Conservation (phyloP, 2,888 invertebrate species). For the Venusia cambrica region DNA sequence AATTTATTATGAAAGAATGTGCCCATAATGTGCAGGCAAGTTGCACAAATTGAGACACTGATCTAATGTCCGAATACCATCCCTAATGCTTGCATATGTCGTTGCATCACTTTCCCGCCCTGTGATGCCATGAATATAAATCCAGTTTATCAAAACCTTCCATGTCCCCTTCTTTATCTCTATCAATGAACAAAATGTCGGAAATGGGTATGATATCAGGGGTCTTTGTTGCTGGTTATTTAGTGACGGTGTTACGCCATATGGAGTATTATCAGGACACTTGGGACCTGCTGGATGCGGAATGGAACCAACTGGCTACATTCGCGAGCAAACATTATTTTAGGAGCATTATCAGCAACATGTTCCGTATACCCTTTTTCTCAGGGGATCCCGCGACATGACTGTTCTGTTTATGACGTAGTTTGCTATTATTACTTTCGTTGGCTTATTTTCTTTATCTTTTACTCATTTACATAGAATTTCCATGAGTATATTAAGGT, state of each 20-base stretch:
- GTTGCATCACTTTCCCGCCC: conserved; percentile 72
- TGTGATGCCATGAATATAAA: conserved; percentile 58
- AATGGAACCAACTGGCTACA: conserved; percentile 73
- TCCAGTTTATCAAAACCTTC: conserved; percentile 44
- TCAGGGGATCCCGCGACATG: too few species aligned
- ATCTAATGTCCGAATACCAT: conserved; percentile 64
- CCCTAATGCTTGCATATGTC: conserved; percentile 79
- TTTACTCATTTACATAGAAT: too few species aligned
- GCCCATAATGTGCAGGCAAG: conserved; percentile 40
- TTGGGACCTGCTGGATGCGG: conserved; percentile 63
- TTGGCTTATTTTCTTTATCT: too few species aligned
- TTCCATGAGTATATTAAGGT: too few species aligned
- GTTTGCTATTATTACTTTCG: too few species aligned
- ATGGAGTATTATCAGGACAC: conserved; percentile 78
- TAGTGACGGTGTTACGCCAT: conserved; percentile 68
- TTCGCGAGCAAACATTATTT: conserved; percentile 55
- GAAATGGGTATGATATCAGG: conserved; percentile 22
- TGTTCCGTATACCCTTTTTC: conserved; percentile 28
- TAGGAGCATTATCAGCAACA: conserved; percentile 32
- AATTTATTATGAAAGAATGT: conserved; percentile 3
- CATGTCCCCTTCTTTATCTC: conserved; percentile 15
- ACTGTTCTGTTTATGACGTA: too few species aligned
- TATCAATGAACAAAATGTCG: conserved; percentile 1
- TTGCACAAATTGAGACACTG: conserved; percentile 62
- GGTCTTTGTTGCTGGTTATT: conserved; percentile 54